phyloP scores from a whole-genome alignment of 1,140 invertebrate genomes.

The Drosophila eugracilis region DNA sequence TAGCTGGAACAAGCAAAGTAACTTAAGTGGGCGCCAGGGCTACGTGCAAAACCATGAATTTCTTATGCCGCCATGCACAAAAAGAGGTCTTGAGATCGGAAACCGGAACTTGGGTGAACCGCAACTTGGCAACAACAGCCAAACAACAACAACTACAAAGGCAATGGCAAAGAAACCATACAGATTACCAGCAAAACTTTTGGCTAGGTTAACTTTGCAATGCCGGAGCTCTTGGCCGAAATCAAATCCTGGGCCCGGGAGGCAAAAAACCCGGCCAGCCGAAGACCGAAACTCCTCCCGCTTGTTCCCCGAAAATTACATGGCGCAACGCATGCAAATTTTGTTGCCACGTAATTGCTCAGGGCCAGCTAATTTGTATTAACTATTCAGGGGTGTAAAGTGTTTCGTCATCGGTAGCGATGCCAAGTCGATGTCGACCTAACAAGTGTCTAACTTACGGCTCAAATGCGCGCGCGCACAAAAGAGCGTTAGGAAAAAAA shows the following conservation, averaged over 20 bases:
- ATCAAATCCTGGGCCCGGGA: slow-evolving; percentile 35
- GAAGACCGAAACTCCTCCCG: not conserved
- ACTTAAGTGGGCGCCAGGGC: slow-evolving; percentile 63
- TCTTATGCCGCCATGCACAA: slow-evolving; percentile 58
- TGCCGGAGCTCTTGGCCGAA: slow-evolving; percentile 32
- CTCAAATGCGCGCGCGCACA: slow-evolving; percentile 35
- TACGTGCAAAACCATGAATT: slow-evolving; percentile 78
- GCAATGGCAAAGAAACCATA: slow-evolving; percentile 50
- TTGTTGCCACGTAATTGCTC: slow-evolving; percentile 40
- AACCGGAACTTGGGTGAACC: slow-evolving; percentile 71
- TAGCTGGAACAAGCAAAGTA: slow-evolving; percentile 71
- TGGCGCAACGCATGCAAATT: slow-evolving; percentile 51
- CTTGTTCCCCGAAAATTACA: slow-evolving; percentile 19
- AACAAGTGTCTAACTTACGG: slow-evolving; percentile 48
- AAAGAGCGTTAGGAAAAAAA: slow-evolving; percentile 47
- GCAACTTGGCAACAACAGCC: slow-evolving; percentile 55
- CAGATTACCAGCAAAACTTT: slow-evolving; percentile 75
- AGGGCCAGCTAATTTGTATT: slow-evolving; percentile 55
- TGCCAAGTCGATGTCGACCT: slow-evolving; percentile 37
- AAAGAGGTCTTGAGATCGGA: slow-evolving; percentile 75
- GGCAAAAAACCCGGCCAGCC: too few relatives aligned
- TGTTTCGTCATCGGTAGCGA: slow-evolving; percentile 49
- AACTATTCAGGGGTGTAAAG: slow-evolving; percentile 62
- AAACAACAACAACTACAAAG: slow-evolving; percentile 17
- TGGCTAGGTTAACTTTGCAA: slow-evolving; percentile 60